Conservation (phyloP, 1,140 invertebrate species). For the Parasteatoda tepidariorum region DNA sequence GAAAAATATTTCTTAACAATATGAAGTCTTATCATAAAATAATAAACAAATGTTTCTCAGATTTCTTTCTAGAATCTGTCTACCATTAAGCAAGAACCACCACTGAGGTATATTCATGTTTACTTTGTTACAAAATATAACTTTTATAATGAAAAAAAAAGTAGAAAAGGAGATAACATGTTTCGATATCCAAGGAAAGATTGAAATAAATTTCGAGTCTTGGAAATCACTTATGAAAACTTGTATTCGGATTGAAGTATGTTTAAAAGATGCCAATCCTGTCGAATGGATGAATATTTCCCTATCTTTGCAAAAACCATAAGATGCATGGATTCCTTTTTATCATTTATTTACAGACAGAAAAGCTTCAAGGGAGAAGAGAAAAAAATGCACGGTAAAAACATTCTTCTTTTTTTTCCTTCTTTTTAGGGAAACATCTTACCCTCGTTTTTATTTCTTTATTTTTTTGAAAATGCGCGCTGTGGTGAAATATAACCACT, state of each 20-base stretch:
- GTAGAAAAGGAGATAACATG: not conserved
- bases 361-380: not conserved
- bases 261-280: slow-evolving; percentile 32
- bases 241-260: slow-evolving; percentile 47
- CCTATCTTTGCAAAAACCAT: slow-evolving; percentile 8
- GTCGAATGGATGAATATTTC: not conserved
- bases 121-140: slow-evolving; percentile 27
- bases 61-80: too few species aligned
- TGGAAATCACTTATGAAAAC: slow-evolving; percentile 43
- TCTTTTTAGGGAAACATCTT: slow-evolving; percentile 36
- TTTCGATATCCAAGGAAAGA: not conserved
- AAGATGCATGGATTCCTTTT: slow-evolving; percentile 11
- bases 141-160: not conserved
- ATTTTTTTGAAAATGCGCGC: slow-evolving; percentile 18
- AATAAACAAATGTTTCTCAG: too few species aligned
- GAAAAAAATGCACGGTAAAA: slow-evolving; percentile 9
- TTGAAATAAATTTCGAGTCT: slow-evolving; percentile 48
- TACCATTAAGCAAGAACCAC: too few species aligned
- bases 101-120: not conserved
- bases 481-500: not conserved
- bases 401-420: not conserved
- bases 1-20: too few species aligned
- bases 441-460: not conserved
- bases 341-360: slow-evolving; percentile 33
- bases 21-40: too few species aligned